Evolutionary conservation across 1,140 invertebrate genomes (phyloP).

Genomic region (Bombus pyrosoma): DNA sequence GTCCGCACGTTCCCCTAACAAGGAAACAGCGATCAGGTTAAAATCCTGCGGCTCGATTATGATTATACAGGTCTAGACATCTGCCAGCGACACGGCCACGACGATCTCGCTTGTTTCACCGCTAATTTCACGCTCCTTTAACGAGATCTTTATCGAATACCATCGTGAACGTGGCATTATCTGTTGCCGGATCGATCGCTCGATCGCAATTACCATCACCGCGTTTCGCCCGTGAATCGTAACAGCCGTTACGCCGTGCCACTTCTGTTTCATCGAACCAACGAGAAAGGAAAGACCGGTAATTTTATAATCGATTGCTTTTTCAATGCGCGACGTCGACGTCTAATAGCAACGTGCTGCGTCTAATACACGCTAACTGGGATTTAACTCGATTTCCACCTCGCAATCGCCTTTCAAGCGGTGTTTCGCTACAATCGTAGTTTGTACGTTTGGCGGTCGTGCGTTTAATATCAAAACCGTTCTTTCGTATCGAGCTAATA

Average conservation of each 20-base stretch:
- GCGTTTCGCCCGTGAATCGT: neutral
- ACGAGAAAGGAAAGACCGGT: neutral
- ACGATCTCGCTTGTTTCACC: neutral
- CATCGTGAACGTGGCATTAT: conserved; percentile 36
- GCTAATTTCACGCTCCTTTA: conserved; percentile 55
- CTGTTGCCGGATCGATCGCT: conserved; percentile 12
- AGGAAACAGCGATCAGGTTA: conserved; percentile 55
- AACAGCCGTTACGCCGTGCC: neutral
- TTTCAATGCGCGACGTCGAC: too few relatives aligned
- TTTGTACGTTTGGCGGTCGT: too few relatives aligned
- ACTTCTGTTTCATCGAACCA: neutral
- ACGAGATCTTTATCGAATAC: conserved; percentile 55
- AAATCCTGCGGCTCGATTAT: conserved; percentile 56
- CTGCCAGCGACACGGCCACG: neutral
- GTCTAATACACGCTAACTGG: neutral
- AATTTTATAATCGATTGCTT: conserved; percentile 13
- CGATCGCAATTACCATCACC: conserved; percentile 47
- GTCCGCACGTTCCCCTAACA: neutral
- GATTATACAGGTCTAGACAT: conserved; percentile 36
- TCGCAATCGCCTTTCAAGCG: too few relatives aligned
- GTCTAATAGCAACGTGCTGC: too few relatives aligned
- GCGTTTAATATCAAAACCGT: too few relatives aligned
- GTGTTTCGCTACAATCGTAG: too few relatives aligned
- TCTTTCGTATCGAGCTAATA: too few relatives aligned
- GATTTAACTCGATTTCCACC: neutral